Base-by-base conservation (phyloP, 1,140 invertebrate species). In the Drosophila subpulchrella region DNA sequence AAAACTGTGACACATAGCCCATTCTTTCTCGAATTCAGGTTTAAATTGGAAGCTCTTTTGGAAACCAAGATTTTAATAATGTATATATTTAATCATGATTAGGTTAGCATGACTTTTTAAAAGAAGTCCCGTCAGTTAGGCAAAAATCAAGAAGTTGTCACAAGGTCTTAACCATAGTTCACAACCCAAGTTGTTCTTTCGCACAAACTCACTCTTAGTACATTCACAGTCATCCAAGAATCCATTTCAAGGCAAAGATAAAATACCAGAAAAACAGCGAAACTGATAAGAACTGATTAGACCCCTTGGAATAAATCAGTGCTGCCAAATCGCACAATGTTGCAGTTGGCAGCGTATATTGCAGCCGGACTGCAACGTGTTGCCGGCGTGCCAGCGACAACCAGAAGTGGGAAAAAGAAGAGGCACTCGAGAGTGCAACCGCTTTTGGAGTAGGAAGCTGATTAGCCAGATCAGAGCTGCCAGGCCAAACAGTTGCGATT, bases 381-480 rank as follows among this genome's bases (percentile, higher is more conserved):
- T 41, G 34, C 53, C 12, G 32, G 6, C 10, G 13, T 53, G 32
- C 34, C 32, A 20, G 15, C n/a, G 11, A 50, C 15, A 61, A 2
- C 12, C 38, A 34, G 50, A 36, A 36, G 17, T 20, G 10, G 11
- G 51, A 8, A 20, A 54, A 39, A 24, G 34, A 54, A 54, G 36
- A 41, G 36, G 38, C 38, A 41, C 48, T 1, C 11, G 4, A 3
- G 20, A 41, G 42, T 13, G 12, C 4, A 6, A 8, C 62, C 56
- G n/a, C 58, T 71, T 71, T 70, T 50, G 67, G 65, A 48, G 65
- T 30, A 71, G 68, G 42, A 48, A 72, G 67, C 66, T 72, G 68
- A 72, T 72, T 72, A 72, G 66, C 53, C 68, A 71, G 68, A 70
- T 70, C 65, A 57, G 27, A 55, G 66, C 42, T 65, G 60, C 59